Evolutionary conservation across 1,140 invertebrate species (phyloP), one percentile per base, ranked within the genome.

Genomic region (Ostrea denselamellosa): DNA sequence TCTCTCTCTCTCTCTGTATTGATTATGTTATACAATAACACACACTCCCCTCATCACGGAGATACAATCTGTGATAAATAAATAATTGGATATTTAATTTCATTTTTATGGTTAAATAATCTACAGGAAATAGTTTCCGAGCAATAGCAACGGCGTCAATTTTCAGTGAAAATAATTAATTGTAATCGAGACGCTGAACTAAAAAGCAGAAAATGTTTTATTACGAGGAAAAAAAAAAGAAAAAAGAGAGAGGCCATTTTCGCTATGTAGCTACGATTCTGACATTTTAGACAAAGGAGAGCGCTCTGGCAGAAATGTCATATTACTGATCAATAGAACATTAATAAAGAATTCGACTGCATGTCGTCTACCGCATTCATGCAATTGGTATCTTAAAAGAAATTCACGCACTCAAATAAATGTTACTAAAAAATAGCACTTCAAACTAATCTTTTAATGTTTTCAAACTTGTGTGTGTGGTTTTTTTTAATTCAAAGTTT

Each of bases 21-120:
- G 68, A 71, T 71, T 71, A 62, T 44, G 34, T 44, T 44, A 44
- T 5, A 44, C 34, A 44, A 44, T 44, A 44, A 44, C 34, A 44
- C 34, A 44, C 34, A 44, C 5, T 44, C 34, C 2, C 34, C 34
- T 44, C 34, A 44, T 44, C 34, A 44, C 34, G 34, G 34, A 44
- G 34, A 44, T 44, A 44, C 34, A 44, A 44, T 44, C 34, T 44
- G 5, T 44, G 34, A 44, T 44, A 44, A 62, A 62, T 28, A 71
- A 71, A 71, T 28, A 14, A 71, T 28, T 71, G 28, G 68, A 71
- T 14, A 71, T 71, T 71, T 71, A 28, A 62, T 71, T 71, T 71
- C 28, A 71, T 12, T 71, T 71, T 71, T 44, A 10, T 25, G 25
- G 28, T 8, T 10, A 71, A 28, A 71, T 71, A n/a, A n/a, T 62